These are phyloP conservation scores for Drosophila ironensis DNA, from an alignment of 1,140 invertebrate species.

Conservation along the genomic window DNA sequence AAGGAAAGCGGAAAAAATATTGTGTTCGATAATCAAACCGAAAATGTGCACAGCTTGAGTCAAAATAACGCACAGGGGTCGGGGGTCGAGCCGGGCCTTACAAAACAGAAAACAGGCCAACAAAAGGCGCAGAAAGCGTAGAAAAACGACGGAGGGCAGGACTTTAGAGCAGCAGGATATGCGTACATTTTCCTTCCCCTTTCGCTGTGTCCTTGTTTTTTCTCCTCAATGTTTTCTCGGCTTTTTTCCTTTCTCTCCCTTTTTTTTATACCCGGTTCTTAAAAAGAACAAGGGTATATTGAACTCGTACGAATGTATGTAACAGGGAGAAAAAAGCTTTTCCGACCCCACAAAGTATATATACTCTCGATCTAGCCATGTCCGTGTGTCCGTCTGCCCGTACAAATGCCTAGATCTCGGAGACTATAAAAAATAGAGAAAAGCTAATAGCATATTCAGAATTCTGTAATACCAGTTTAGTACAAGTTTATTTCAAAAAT, in stretches of 20 bases:
- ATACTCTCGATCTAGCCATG: too few species aligned
- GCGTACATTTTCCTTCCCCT: slow-evolving; percentile 54
- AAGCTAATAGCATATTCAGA: too few species aligned
- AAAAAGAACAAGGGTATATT: too few species aligned
- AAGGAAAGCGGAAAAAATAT: slow-evolving; percentile 78
- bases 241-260: slow-evolving; percentile 4
- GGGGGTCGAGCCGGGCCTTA: background rate
- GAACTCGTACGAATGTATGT: too few species aligned
- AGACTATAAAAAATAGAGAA: too few species aligned
- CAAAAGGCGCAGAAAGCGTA: slow-evolving; percentile 57
- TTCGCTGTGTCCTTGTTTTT: slow-evolving; percentile 5
- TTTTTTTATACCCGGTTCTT: background rate
- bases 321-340: too few species aligned
- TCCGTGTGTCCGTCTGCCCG: too few species aligned
- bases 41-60: slow-evolving; percentile 79
- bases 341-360: too few species aligned
- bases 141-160: slow-evolving; percentile 43
- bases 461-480: too few species aligned
- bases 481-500: too few species aligned
- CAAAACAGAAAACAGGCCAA: slow-evolving; percentile 32
- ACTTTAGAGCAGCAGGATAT: slow-evolving; percentile 79
- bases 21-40: slow-evolving; percentile 79
- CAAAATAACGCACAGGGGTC: slow-evolving; percentile 58
- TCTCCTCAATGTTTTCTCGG: background rate
- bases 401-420: too few species aligned